Evolutionary conservation across 1,140 invertebrate species (phyloP), one percentile per base, ranked within the genome.

Genomic region (Drosophila saltans): DNA sequence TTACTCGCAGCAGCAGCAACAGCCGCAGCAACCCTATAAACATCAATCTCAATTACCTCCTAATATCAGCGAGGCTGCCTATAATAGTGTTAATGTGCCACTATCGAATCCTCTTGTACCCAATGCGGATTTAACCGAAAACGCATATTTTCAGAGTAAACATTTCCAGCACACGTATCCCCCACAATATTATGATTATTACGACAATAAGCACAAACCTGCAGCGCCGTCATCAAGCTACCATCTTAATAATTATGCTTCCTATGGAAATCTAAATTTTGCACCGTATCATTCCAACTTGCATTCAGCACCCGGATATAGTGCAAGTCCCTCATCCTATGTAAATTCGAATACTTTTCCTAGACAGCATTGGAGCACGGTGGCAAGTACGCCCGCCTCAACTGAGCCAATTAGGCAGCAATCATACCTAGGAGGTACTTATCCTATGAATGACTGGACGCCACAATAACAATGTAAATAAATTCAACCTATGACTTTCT

Each of bases 141-240:
- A 72, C 30, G 70, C 75, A 11, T 90, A 81, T 45, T 89, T 90
- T 45, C 64, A 88, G 30, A 68, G 65, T 40, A 89, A 83, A 48
- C 79, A 80, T 55, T 71, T 84, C 61, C 84, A 84, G 61, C 84
- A 82, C 60, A 24, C 84, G 6, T 81, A 81, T 61, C 78, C 84
- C 6, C 85, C 80, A n/a, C 84, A 89, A 75, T 89, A 89, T 65
- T 89, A 89, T 62, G 86, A 89, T 40, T 89, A 85, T 52, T 89
- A 89, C 48, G 85, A 89, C 72, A 89, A 90, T 84, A 89, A 89
- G 81, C 81, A 71, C 26, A 80, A 88, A 72, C 39, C 80, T 11
- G 36, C 80, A 43, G 48, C 85, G 30, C 74, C 73, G 2, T 58
- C 66, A 39, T 66, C 64, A 41, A 64, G 77, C 65, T 90, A 90